These are phyloP conservation scores for Callyntrura sp. DNA, from an alignment of 2,888 invertebrate species.

Conservation along the genomic window DNA sequence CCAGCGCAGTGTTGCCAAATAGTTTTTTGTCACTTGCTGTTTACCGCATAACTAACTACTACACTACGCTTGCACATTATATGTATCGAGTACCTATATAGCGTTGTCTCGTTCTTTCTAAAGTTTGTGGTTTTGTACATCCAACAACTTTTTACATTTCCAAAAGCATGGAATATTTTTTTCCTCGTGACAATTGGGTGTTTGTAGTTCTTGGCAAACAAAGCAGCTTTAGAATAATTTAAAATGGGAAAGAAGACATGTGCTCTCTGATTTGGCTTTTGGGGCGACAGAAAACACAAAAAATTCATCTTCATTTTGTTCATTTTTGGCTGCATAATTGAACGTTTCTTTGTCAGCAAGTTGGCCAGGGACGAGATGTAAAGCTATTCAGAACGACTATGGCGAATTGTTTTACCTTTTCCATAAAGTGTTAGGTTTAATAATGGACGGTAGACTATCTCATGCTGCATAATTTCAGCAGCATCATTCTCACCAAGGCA, in stretches of 20 bases:
- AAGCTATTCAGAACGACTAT: neutral
- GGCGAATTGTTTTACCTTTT: neutral
- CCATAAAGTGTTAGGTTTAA: neutral
- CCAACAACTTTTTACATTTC: neutral
- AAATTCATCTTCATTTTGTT: no score
- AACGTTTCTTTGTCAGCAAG: no score
- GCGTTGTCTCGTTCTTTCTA: neutral
- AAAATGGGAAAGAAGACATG: neutral
- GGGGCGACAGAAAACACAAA: no score
- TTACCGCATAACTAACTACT: neutral
- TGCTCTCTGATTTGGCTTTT: constrained; percentile 5
- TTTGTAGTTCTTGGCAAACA: constrained; percentile 19
- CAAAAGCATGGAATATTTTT: neutral
- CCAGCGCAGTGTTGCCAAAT: constrained; percentile 27
- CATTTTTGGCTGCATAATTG: no score
- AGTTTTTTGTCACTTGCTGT: neutral
- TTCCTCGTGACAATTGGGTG: neutral
- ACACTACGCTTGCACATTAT: neutral
- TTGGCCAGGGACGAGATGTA: neutral
- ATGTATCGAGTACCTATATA: neutral
- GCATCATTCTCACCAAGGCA: neutral
- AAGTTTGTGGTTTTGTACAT: neutral
- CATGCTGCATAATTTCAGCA: constrained; percentile 12
- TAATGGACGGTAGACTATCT: neutral
- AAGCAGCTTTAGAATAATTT: constrained; percentile 16